phyloP scores from a whole-genome alignment of 2,797 vertebrate genomes.

The Pitangus sulphuratus region DNA sequence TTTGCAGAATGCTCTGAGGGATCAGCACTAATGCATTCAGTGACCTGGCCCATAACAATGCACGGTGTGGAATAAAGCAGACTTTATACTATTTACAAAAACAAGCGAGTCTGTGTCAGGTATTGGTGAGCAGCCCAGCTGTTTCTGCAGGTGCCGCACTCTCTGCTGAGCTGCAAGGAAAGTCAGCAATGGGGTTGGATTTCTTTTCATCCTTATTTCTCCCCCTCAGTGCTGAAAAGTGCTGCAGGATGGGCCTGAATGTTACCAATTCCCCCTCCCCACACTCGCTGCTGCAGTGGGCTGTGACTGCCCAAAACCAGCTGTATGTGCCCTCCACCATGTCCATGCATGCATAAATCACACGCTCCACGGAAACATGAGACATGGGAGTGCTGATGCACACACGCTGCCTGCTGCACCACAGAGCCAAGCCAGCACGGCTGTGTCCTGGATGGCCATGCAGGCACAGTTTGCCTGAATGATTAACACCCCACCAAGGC shows the following conservation, averaged over 20 bases:
- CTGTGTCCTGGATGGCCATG: background rate
- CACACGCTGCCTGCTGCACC: accelerated
- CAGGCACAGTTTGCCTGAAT: background rate
- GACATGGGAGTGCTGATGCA: background rate
- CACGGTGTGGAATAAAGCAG: background rate
- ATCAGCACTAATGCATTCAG: background rate
- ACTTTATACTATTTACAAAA: slow-evolving; percentile 38
- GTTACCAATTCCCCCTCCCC: accelerated
- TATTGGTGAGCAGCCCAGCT: background rate
- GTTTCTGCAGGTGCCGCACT: background rate
- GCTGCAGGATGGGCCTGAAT: background rate
- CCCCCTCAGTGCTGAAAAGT: background rate
- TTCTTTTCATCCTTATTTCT: background rate
- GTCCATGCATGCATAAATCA: accelerated
- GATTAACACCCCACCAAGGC: background rate
- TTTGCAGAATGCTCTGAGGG: background rate
- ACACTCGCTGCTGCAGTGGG: background rate
- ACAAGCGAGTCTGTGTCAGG: background rate
- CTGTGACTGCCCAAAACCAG: background rate
- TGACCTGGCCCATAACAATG: background rate
- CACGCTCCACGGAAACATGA: accelerated
- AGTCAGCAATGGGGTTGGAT: background rate
- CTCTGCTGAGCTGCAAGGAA: background rate
- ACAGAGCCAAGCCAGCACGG: accelerated
- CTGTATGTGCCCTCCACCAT: accelerated